phyloP scores from a whole-genome alignment of 30 jellyfish, hydroid and myxozoan genomes.

The Chironex yamaguchii region DNA sequence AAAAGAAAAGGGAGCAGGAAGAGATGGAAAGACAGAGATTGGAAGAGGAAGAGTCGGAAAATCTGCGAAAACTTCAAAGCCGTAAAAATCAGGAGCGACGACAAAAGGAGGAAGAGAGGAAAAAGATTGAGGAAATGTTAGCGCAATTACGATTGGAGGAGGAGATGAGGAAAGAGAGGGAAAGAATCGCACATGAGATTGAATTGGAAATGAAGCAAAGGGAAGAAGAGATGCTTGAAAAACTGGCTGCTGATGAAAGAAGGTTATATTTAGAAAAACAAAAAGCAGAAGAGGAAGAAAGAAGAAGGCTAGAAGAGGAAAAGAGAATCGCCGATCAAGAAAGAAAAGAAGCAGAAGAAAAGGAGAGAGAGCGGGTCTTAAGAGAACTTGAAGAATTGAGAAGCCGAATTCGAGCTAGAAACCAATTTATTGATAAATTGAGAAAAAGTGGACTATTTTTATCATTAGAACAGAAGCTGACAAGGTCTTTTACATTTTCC shows the following conservation, averaged over 20 bases:
- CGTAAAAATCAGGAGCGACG: conserved; percentile 58
- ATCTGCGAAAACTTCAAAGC: conserved; percentile 44
- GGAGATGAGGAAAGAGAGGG: conserved; percentile 63
- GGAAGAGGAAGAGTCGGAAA: conserved; percentile 56
- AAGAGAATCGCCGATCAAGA: conserved; percentile 75
- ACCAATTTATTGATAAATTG: conserved; percentile 49
- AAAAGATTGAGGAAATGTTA: conserved; percentile 38
- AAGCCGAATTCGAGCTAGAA: not conserved
- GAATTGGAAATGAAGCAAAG: conserved; percentile 71
- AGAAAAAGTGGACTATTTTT: conserved; percentile 63
- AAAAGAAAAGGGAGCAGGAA: conserved; percentile 46
- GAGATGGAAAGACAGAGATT: conserved; percentile 61
- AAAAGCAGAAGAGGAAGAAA: conserved; percentile 70
- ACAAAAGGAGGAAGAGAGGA: conserved; percentile 62
- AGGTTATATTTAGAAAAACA: conserved; percentile 57
- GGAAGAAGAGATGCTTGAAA: conserved; percentile 83
- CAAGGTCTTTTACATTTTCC: conserved; percentile 82
- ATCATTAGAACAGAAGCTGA: conserved; percentile 67
- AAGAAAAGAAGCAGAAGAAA: not conserved
- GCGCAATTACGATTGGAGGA: conserved; percentile 45
- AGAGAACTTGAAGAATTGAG: not conserved
- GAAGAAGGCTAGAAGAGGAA: conserved; percentile 53
- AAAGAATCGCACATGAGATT: conserved; percentile 63
- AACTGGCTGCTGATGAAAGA: conserved; percentile 72
- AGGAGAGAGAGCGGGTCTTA: not conserved